Base-by-base conservation (phyloP, 2,113 vertebrate species). In the Zapornia atra region DNA sequence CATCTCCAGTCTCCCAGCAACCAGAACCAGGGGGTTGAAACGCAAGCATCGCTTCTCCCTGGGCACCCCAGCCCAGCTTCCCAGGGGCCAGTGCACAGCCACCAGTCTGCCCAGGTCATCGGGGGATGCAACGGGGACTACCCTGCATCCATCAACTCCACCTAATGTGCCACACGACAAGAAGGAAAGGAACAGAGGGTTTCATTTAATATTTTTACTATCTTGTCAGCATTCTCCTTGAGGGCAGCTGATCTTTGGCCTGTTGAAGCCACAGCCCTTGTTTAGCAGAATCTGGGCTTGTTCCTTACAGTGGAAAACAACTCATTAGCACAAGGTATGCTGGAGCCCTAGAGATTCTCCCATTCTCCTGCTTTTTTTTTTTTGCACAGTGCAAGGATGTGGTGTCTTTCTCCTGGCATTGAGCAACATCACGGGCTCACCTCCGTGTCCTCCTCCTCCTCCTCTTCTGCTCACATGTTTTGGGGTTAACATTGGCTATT, bases 231-330 rank as follows among this genome's bases (percentile, higher is more conserved):
- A 0, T 53, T 82, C 22, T 70, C 81, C 80, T 86, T 1, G 1
- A 70, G 83, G 69, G 65, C 7, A 0, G 60, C 65, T 92, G 92
- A 75, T 89, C 91, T 86, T 87, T 95, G 94, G 82, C 94, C 89
- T 12, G 46, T 25, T 76, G 11, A 11, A 92, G 89, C 91, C 94
- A 86, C 82, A 88, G 65, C 56, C 48, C 83, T 66, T 84, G 91
- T 94, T 94, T 92, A 92, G 85, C 60, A 68, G 56, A 66, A 17
- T 13, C 69, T 84, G 85, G 72, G 60, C 61, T 95, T 82, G 61
- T 76, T 95, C 53, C 83, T 94, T 72, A 11, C 69, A 25, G 61
- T 38, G 77, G 86, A 94, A 96, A 97, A 96, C 95, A 97, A 33
- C 95, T 96, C 95, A 92, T 97, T 95, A 96, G 96, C 73, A 66